These are phyloP conservation scores for Scopus umbretta DNA, from an alignment of 2,113 vertebrate species.

Conservation along the genomic window DNA sequence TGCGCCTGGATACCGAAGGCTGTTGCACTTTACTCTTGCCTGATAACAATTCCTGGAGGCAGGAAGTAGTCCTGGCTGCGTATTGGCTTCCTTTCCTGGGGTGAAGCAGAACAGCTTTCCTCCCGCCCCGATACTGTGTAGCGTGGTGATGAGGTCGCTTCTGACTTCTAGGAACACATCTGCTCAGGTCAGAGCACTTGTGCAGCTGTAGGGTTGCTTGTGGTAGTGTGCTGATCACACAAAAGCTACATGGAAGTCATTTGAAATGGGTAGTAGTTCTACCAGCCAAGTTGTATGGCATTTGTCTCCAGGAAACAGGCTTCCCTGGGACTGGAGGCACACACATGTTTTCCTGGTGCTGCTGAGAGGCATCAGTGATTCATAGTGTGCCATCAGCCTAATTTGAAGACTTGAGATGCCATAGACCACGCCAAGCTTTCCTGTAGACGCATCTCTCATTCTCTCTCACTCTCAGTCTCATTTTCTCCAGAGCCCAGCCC, in stretches of 20 bases:
- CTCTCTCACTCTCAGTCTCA: no score
- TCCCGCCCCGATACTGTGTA: neutral
- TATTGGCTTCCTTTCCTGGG: neutral
- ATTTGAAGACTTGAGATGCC: neutral
- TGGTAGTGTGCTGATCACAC: neutral
- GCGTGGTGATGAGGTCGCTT: neutral
- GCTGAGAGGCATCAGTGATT: neutral
- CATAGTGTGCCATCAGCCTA: neutral
- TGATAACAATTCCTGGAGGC: neutral
- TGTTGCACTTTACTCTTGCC: neutral
- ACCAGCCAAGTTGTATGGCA: neutral
- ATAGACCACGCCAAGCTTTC: rapidly evolving
- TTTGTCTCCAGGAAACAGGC: neutral
- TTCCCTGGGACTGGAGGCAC: neutral
- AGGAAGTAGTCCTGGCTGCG: neutral
- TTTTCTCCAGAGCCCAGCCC: no score
- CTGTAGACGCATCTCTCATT: rapidly evolving
- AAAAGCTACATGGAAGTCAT: neutral
- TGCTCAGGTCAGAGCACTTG: neutral
- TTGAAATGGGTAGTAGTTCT: neutral
- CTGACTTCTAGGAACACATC: neutral
- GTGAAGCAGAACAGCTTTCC: neutral
- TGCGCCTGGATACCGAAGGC: neutral
- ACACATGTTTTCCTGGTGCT: neutral
- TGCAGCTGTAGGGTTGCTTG: neutral